Base-by-base conservation (phyloP, 2,113 vertebrate species). In the Dolichotis patagonum region DNA sequence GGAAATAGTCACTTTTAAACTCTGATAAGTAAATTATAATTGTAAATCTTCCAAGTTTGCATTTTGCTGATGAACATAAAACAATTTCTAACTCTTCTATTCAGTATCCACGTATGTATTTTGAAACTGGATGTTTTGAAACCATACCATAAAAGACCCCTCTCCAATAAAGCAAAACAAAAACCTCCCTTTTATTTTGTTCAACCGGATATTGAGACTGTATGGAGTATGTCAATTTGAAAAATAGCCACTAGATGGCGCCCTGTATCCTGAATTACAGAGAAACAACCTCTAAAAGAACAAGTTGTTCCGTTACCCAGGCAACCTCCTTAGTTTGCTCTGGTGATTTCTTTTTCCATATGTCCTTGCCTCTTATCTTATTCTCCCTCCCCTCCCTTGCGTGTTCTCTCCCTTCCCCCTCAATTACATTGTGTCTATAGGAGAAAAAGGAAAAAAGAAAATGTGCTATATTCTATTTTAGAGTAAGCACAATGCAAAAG, bases 241-340 rank as follows among this genome's bases (percentile, higher is more conserved):
- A 49, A 88, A 69, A 46, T 41, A 32, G 49, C 94, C 98, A 95
- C 95, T 95, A 97, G 97, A 90, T 97, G 97, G 96, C 75, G 96
- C 92, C 92, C 80, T 88, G 17, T 32, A 56, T 90, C 71, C 71
- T 80, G 32, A 93, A 38, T 94, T 43, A 52, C 17, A 90, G 35
- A 89, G 54, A 94, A 90, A 32, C 20, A 32, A 0, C 0, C 11
- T 86, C 14, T 35, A 14, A 71, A 95, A 75, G 62, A 85, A 71
- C n/a, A 87, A 75, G 19, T 69, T 54, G 86, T 52, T 12, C 26
- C 9, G 58, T 95, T 92, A 85, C 46, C 83, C 88, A 67, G 86
- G 26, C 56, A 93, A 91, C 71, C 13, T 73, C 56, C 3, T 80
- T 78, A 52, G 73, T 17, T 88, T 92, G 24, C 3, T 71, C 54